Conservation (phyloP, 2,113 vertebrate genomes). For the Athene noctua region DNA sequence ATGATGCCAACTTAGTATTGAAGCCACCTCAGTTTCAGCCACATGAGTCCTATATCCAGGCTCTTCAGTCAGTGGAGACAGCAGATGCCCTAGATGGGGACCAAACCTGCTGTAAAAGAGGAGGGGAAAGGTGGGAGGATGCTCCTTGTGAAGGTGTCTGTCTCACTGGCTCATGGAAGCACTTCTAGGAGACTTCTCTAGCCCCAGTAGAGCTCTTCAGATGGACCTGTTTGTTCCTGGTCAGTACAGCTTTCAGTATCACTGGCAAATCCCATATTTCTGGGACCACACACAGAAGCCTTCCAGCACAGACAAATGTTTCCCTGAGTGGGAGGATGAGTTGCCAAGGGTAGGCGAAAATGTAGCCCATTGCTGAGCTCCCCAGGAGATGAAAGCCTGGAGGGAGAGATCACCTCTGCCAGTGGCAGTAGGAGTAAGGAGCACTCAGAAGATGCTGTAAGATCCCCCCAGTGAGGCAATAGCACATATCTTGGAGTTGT, state of each 20-base stretch:
- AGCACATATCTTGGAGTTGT: accelerated
- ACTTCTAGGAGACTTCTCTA: background rate
- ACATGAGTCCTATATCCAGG: background rate
- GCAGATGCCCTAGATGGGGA: background rate
- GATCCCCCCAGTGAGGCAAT: background rate
- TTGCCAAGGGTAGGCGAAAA: background rate
- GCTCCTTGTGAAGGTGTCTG: background rate
- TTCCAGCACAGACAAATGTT: background rate
- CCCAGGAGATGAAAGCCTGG: background rate
- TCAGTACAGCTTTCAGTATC: background rate
- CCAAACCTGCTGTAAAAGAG: background rate
- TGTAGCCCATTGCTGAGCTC: background rate
- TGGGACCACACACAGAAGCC: background rate
- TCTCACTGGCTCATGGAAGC: background rate
- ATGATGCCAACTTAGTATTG: background rate
- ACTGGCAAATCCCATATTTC: background rate
- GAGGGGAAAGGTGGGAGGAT: background rate
- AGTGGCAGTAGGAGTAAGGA: background rate
- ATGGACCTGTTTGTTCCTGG: background rate
- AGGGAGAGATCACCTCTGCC: background rate
- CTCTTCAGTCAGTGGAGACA: background rate
- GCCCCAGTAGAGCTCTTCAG: background rate
- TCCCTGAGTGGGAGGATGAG: background rate
- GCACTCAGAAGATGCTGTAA: background rate
- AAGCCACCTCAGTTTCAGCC: background rate